Evolutionary conservation across 2,797 vertebrate genomes (phyloP).

Genomic region (Xenopus petersii): DNA sequence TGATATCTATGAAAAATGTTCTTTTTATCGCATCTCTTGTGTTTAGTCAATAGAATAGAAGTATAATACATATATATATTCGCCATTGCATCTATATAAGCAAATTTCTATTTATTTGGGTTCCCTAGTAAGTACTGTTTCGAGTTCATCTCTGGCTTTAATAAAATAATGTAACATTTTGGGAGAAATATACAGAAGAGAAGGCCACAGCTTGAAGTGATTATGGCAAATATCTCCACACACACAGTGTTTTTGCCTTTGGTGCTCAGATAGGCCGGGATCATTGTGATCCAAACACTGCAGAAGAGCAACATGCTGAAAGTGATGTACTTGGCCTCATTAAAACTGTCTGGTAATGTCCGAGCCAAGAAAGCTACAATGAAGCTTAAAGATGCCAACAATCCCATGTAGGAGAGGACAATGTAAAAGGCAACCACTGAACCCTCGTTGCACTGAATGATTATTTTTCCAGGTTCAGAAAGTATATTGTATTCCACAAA

Average conservation of each 20-base stretch:
- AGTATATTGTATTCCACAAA: slow-evolving; percentile 9
- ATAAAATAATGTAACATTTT: slow-evolving; percentile 10
- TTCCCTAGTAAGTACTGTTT: background rate
- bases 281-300: slow-evolving; percentile 12
- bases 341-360: slow-evolving; percentile 33
- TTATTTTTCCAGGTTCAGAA: slow-evolving; percentile 7
- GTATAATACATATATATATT: too few relatives aligned
- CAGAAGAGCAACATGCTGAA: slow-evolving; percentile 31
- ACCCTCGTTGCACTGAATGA: slow-evolving; percentile 1
- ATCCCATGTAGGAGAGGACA: slow-evolving; percentile 8
- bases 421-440: slow-evolving; percentile 1
- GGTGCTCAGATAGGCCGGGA: slow-evolving; percentile 12
- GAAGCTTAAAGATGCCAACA: slow-evolving; percentile 1
- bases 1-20: too few relatives aligned
- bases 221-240: slow-evolving; percentile 2
- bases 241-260: slow-evolving; percentile 1
- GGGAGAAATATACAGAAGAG: slow-evolving; percentile 5
- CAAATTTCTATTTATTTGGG: too few relatives aligned
- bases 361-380: slow-evolving; percentile 15
- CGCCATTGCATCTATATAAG: too few relatives aligned
- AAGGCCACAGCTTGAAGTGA: background rate
- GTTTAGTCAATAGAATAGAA: too few relatives aligned
- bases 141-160: background rate
- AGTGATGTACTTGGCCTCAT: slow-evolving; percentile 38
- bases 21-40: too few relatives aligned